A percentile compares a stretch with the other conserved stretches of the same genome.
These are phyloP conservation scores for Mastomys coucha DNA, from an alignment of 2,113 vertebrate genomes.

Conservation along the genomic window DNA sequence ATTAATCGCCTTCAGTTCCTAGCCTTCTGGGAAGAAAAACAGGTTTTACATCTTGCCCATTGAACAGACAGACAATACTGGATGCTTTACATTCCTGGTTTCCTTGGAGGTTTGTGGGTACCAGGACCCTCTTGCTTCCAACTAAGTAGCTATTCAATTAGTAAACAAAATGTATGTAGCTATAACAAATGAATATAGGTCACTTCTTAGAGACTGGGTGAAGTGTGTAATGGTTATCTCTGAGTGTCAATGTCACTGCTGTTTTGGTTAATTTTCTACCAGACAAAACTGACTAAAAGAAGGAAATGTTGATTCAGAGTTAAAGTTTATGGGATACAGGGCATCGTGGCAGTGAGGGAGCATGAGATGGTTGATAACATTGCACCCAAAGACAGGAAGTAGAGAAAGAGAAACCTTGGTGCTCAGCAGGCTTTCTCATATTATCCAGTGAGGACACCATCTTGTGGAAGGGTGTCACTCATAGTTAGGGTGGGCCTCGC, in stretches of 20 bases:
- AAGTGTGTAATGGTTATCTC: not conserved
- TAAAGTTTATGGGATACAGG: not conserved
- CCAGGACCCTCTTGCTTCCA: not conserved
- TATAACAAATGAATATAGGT: not conserved
- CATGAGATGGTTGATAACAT: not conserved
- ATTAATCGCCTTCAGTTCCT: not conserved
- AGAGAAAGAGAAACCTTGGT: not conserved
- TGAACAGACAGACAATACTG: not conserved
- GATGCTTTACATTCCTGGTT: not conserved
- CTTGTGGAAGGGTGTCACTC: not conserved
- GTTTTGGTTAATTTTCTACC: not conserved
- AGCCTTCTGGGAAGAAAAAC: not conserved
- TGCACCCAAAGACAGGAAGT: not conserved
- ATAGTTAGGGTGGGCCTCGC: not conserved
- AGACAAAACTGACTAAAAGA: not conserved
- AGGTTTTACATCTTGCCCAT: not conserved
- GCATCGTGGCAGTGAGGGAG: not conserved
- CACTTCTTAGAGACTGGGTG: not conserved
- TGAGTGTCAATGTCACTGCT: not conserved
- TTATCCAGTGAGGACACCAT: not conserved
- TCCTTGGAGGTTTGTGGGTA: not conserved
- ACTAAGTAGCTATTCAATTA: conserved; percentile 3
- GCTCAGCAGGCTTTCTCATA: not conserved
- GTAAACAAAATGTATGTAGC: not conserved
- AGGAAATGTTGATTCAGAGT: not conserved